Conservation (phyloP, 1,140 invertebrate genomes). For the Lamellibrachia luymesi region DNA sequence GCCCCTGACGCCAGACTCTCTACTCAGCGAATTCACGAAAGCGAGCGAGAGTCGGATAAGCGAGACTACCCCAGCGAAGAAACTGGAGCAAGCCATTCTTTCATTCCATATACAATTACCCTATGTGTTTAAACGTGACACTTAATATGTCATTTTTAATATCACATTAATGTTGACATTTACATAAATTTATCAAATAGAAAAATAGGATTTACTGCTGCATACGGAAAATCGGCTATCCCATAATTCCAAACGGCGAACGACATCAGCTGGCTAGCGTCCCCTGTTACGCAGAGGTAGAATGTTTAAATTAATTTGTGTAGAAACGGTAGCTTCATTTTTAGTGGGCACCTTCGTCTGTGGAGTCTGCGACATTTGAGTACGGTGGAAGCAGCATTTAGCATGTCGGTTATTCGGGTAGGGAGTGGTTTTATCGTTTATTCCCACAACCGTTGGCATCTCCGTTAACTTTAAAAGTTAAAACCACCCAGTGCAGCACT, state of each 20-base stretch:
- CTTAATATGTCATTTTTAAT: background rate
- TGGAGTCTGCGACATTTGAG: background rate
- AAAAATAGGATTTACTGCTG: background rate
- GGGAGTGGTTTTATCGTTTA: background rate
- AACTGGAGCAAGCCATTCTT: background rate
- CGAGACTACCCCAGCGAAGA: background rate
- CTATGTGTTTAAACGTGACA: background rate
- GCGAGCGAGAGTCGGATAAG: no score
- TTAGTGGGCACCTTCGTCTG: background rate
- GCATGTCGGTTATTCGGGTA: background rate
- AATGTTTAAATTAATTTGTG: background rate
- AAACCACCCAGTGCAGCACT: background rate
- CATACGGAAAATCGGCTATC: background rate
- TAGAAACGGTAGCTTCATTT: background rate
- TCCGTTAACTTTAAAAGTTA: background rate
- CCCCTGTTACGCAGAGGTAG: constrained; percentile 2
- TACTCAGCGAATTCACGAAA: no score
- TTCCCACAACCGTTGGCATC: background rate
- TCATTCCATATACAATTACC: background rate
- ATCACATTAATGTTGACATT: background rate
- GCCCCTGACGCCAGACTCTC: no score
- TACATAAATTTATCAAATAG: background rate
- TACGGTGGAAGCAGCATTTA: background rate
- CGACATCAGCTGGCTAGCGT: constrained; percentile 2
- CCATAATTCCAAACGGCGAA: constrained; percentile 4